Evolutionary conservation across 2,888 invertebrate species (phyloP), one percentile per base, ranked within the genome.

Genomic region (Busseola fusca): DNA sequence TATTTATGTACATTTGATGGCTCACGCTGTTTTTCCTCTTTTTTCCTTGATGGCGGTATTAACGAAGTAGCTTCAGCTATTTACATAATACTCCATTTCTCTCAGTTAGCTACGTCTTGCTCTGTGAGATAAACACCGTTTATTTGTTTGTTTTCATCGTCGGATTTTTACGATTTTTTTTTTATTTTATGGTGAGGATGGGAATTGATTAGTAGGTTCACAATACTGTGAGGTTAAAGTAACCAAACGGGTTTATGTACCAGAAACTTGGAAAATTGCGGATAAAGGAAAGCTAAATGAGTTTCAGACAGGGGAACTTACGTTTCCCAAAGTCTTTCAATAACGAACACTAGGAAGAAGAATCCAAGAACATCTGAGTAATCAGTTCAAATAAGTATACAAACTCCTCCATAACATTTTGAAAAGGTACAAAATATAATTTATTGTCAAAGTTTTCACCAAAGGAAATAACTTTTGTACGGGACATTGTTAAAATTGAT

Each of bases 361-460:
- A 65, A 69, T 58, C 30, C 64, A 30, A 45, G 25, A 80, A 64
- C 64, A 69, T 72, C 67, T 63, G 50, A 67, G 58, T 56, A 77
- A 73, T 65, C 72, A 68, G 48, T 63, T 57, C 45, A 66, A 81
- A 56, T 66, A 72, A 45, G 64, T 37, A 62, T 45, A 72, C 69
- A 69, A 76, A 75, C 56, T 66, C 63, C 54, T n/a, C 25, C 18
- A 25, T 45, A 71, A 81, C 62, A 74, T 69, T 83, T 78, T 74
- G 69, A 69, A 75, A 82, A 72, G 37, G 69, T 57, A 68, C 69
- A 75, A 76, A 82, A 80, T 72, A 74, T 79, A 74, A 84, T 82
- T 84, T 78, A 84, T 78, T 76, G 70, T 72, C 18, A 70, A 84
- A 84, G 74, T 84, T 85, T 74, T 50, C 68, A 77, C 52, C 66